phyloP scores from a whole-genome alignment of 2,113 vertebrate species.

The Syngnathus typhle region DNA sequence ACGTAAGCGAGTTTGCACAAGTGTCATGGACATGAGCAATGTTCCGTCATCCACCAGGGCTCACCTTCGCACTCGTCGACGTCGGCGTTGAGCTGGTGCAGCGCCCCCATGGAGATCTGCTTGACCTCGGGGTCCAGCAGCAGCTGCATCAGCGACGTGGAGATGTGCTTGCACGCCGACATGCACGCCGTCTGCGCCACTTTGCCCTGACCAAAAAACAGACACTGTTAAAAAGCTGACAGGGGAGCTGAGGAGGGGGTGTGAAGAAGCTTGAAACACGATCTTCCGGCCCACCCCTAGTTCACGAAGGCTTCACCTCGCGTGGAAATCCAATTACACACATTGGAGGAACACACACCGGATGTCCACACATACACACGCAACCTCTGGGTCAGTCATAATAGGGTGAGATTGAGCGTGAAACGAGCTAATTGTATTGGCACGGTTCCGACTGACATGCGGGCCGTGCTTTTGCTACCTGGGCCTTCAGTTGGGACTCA shows the following conservation, averaged over 20 bases:
- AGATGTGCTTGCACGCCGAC: conserved; percentile 95
- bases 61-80: conserved; percentile 92
- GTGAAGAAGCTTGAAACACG: neutral
- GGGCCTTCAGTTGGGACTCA: neutral
- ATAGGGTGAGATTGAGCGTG: conserved; percentile 44
- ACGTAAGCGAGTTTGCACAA: too few relatives aligned
- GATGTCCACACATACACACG: conserved; percentile 39
- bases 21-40: neutral
- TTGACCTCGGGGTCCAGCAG: conserved; percentile 86
- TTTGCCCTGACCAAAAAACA: conserved; percentile 76
- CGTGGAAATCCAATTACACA: conserved; percentile 42
- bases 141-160: conserved; percentile 88
- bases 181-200: conserved; percentile 98
- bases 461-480: conserved; percentile 8
- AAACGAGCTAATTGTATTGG: conserved; percentile 54
- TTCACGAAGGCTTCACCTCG: conserved; percentile 28
- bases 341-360: conserved; percentile 40
- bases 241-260: neutral
- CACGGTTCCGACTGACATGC: conserved; percentile 28
- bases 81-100: conserved; percentile 93
- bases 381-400: conserved; percentile 42
- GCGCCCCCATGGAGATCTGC: conserved; percentile 88
- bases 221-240: neutral
- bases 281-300: neutral
- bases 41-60: conserved; percentile 21